phyloP scores from a whole-genome alignment of 2,797 vertebrate species.

The Chaenodraco wilsoni region DNA sequence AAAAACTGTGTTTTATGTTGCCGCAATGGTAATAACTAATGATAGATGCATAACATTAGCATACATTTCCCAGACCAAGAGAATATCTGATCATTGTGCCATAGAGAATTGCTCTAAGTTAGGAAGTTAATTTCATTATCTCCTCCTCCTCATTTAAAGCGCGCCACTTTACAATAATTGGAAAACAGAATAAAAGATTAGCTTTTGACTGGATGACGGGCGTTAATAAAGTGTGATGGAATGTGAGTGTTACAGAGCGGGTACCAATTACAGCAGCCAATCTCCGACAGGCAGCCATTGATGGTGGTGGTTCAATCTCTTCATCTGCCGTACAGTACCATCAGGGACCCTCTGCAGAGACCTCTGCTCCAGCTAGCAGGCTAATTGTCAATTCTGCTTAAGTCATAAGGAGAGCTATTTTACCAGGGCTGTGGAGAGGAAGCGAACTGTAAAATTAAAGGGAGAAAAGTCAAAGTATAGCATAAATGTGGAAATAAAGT shows the following conservation, averaged over 20 bases:
- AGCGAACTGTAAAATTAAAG: slow-evolving; percentile 59
- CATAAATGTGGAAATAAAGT: slow-evolving; percentile 57
- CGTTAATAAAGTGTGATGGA: slow-evolving; percentile 89
- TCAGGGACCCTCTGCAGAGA: slow-evolving; percentile 76
- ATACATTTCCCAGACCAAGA: slow-evolving; percentile 94
- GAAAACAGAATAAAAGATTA: slow-evolving; percentile 91
- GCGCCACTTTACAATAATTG: slow-evolving; percentile 91
- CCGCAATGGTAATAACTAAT: slow-evolving; percentile 92
- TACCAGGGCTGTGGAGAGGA: slow-evolving; percentile 61
- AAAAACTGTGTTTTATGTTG: slow-evolving; percentile 91
- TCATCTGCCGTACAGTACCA: slow-evolving; percentile 72
- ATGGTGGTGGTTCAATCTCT: slow-evolving; percentile 78
- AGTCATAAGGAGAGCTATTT: slow-evolving; percentile 75
- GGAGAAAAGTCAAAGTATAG: slow-evolving; percentile 41
- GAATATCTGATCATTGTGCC: slow-evolving; percentile 94
- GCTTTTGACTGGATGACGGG: slow-evolving; percentile 85
- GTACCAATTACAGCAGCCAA: slow-evolving; percentile 82
- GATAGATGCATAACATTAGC: slow-evolving; percentile 97
- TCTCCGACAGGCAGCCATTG: slow-evolving; percentile 69
- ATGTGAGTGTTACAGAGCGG: slow-evolving; percentile 80
- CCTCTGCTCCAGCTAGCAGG: slow-evolving; percentile 76
- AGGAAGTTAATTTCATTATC: slow-evolving; percentile 96
- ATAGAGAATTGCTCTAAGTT: slow-evolving; percentile 95
- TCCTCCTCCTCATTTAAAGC: slow-evolving; percentile 91
- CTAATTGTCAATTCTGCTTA: slow-evolving; percentile 79